A percentile compares a stretch with the other conserved stretches of the same genome.
These are phyloP conservation scores for Malacoctenus gilli DNA, from an alignment of 2,797 vertebrate species.

Conservation along the genomic window DNA sequence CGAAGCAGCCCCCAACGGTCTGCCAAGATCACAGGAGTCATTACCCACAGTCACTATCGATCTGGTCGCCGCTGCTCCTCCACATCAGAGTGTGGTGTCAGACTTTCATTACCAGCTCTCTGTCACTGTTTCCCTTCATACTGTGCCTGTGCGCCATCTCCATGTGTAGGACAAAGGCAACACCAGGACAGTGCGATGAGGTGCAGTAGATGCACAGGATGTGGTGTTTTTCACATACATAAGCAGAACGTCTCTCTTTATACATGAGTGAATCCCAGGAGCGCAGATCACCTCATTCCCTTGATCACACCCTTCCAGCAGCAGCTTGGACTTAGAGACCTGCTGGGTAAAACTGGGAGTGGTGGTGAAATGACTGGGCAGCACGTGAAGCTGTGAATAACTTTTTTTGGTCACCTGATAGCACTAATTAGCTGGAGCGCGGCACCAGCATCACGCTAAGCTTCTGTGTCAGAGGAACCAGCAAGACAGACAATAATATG, in stretches of 20 bases:
- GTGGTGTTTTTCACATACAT: neutral
- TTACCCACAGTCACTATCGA: constrained; percentile 61
- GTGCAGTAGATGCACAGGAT: neutral
- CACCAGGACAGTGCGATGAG: no score
- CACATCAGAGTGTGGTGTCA: constrained; percentile 39
- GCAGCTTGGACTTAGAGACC: neutral
- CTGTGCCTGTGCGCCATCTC: constrained; percentile 6
- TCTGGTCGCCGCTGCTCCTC: constrained; percentile 48
- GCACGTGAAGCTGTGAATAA: neutral
- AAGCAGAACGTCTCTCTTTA: neutral
- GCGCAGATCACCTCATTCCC: constrained; percentile 10
- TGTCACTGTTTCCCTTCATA: constrained; percentile 7
- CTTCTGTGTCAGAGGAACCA: neutral
- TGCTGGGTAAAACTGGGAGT: constrained; percentile 1
- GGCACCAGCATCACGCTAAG: constrained; percentile 1
- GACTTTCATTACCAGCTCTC: constrained; percentile 21
- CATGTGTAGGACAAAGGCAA: neutral
- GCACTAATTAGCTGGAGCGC: neutral
- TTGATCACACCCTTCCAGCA: neutral
- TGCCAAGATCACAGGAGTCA: constrained; percentile 57
- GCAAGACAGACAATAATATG: no score
- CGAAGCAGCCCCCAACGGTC: constrained; percentile 29
- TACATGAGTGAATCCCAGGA: neutral
- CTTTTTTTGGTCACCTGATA: constrained; percentile 10
- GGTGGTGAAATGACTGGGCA: constrained; percentile 2